A percentile compares a stretch with the other conserved stretches of the same genome.
Conservation (phyloP, 2,797 vertebrate species). For the Australoheros facetus region DNA sequence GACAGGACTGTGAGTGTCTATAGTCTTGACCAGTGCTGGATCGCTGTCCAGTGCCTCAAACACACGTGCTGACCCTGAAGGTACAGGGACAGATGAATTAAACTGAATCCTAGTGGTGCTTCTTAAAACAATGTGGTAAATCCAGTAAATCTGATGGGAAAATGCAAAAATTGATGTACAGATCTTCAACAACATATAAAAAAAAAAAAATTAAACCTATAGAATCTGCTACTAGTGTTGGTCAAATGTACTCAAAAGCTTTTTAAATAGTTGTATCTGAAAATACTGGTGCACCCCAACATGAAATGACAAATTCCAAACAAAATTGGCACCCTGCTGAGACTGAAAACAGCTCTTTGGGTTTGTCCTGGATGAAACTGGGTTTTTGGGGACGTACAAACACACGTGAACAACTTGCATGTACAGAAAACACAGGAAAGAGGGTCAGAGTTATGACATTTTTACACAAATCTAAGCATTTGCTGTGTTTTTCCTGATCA, state of each 20-base stretch:
- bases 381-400: not conserved
- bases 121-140: not conserved
- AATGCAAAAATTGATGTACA: not conserved
- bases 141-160: not conserved
- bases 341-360: not conserved
- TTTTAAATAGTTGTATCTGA: not conserved
- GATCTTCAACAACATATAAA: not conserved
- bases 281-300: not conserved
- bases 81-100: not conserved
- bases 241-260: not conserved
- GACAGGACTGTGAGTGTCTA: constrained; percentile 92
- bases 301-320: constrained; percentile 1
- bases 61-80: constrained; percentile 78
- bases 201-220: not conserved
- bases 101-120: not conserved
- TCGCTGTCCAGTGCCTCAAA: constrained; percentile 94
- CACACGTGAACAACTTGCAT: not conserved
- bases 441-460: not conserved
- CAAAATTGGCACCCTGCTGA: not conserved
- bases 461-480: not conserved
- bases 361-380: not conserved
- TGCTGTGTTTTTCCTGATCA: not conserved
- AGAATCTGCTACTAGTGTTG: fast-evolving
- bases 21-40: constrained; percentile 81
- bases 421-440: not conserved